These are phyloP conservation scores for Gasterosteus nipponicus DNA, from an alignment of 2,113 vertebrate species.

Conservation along the genomic window DNA sequence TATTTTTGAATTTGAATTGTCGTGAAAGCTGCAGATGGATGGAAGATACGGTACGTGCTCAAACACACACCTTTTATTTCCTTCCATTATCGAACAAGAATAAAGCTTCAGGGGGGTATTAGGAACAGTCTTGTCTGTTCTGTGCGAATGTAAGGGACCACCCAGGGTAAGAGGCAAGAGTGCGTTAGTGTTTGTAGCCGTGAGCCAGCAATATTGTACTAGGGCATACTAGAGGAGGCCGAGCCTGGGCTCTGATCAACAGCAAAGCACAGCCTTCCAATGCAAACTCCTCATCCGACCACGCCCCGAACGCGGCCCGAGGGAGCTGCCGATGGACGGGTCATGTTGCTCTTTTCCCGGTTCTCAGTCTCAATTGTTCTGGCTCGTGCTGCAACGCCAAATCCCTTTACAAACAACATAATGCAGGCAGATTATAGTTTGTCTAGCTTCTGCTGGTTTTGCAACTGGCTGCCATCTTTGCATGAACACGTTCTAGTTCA, in stretches of 20 bases:
- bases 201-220: constrained; percentile 36
- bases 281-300: constrained; percentile 42
- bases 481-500: neutral
- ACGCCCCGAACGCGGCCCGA: constrained; percentile 9
- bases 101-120: constrained; percentile 6
- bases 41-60: constrained; percentile 10
- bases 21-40: constrained; percentile 8
- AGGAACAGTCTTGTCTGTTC: constrained; percentile 5
- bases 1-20: no score
- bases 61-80: constrained; percentile 1
- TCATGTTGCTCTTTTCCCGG: constrained; percentile 38
- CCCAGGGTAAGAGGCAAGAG: constrained; percentile 23
- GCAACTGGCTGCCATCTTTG: constrained; percentile 44
- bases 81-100: constrained; percentile 4
- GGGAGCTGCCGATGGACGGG: constrained; percentile 50
- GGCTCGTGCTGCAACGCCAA: constrained; percentile 19
- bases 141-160: constrained; percentile 47
- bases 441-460: constrained; percentile 44
- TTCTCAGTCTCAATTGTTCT: constrained; percentile 36
- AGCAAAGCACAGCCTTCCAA: constrained; percentile 41
- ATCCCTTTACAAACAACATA: constrained; percentile 46
- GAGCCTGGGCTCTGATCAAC: constrained; percentile 31
- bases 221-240: constrained; percentile 33
- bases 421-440: constrained; percentile 46
- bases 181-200: constrained; percentile 34